These are phyloP conservation scores for Parasteatoda tepidariorum DNA, from an alignment of 1,140 invertebrate genomes.

Conservation along the genomic window DNA sequence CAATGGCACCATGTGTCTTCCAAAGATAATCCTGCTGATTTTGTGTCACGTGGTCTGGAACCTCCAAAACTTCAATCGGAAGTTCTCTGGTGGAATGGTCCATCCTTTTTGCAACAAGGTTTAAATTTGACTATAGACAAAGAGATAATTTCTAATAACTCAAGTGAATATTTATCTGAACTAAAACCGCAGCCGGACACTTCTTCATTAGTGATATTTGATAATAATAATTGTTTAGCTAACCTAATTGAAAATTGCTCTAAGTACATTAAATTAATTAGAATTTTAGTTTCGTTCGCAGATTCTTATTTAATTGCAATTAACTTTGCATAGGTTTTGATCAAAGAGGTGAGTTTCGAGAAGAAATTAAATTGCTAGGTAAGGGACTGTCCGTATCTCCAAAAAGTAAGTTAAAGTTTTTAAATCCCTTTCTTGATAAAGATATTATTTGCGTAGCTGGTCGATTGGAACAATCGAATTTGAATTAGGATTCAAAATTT, in stretches of 20 bases:
- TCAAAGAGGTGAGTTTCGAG: background rate
- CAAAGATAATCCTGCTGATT: background rate
- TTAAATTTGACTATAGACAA: background rate
- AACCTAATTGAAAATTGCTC: background rate
- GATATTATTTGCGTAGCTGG: slow-evolving; percentile 64
- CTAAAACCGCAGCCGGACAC: too few relatives aligned
- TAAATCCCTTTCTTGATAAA: slow-evolving; percentile 67
- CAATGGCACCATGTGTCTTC: background rate
- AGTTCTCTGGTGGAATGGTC: background rate
- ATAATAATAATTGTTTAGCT: too few relatives aligned
- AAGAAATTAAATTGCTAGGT: background rate
- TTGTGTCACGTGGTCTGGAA: background rate
- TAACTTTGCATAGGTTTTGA: background rate
- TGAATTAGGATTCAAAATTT: slow-evolving; percentile 2
- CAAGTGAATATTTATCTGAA: too few relatives aligned
- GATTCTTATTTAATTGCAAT: slow-evolving; percentile 2
- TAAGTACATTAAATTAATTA: background rate
- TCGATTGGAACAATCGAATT: background rate
- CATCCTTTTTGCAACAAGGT: background rate
- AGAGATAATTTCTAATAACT: background rate
- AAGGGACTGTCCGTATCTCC: background rate
- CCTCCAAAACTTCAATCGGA: background rate
- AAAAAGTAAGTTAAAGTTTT: background rate
- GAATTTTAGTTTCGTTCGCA: background rate
- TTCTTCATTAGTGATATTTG: too few relatives aligned